A percentile compares a stretch with the other conserved stretches of the same genome.
phyloP scores from a whole-genome alignment of 2,797 vertebrate species.

The Naso thynnoides region DNA sequence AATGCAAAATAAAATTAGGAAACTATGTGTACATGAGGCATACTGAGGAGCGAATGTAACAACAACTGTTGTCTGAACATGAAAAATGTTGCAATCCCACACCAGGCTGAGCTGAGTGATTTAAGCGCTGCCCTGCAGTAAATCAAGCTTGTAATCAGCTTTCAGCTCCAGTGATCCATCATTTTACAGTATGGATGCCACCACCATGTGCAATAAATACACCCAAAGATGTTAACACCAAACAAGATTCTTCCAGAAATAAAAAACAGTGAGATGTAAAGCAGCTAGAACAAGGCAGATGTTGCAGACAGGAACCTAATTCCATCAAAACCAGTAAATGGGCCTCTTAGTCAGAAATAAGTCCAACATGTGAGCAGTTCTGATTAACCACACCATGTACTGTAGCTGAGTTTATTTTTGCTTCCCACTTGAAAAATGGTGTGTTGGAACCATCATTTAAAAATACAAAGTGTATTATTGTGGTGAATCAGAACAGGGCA shows the following conservation, averaged over 20 bases:
- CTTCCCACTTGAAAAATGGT: constrained; percentile 76
- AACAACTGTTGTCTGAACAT: constrained; percentile 95
- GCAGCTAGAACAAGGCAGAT: constrained; percentile 78
- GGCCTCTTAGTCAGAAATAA: constrained; percentile 76
- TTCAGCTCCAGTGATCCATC: constrained; percentile 98
- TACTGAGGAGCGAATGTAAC: constrained; percentile 60
- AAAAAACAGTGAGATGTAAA: constrained; percentile 81
- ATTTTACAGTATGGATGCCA: constrained; percentile 88
- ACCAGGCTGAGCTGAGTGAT: constrained; percentile 99
- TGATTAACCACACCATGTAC: constrained; percentile 71
- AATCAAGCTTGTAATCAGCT: constrained; percentile 99
- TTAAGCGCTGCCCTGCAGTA: constrained; percentile 98
- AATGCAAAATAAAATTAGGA: constrained; percentile 62
- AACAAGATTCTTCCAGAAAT: constrained; percentile 85
- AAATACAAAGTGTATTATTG: constrained; percentile 80
- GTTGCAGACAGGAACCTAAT: constrained; percentile 89
- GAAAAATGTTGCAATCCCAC: constrained; percentile 96
- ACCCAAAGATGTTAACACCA: constrained; percentile 84
- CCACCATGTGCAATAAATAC: constrained; percentile 84
- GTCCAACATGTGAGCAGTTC: constrained; percentile 73
- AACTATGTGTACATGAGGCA: constrained; percentile 56
- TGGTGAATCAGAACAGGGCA: constrained; percentile 67
- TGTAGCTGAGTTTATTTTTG: constrained; percentile 75
- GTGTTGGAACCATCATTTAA: constrained; percentile 69
- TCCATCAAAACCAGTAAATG: constrained; percentile 90